These are phyloP conservation scores for Acyrthosiphon pisum DNA, from an alignment of 1,140 invertebrate species.

Conservation along the genomic window DNA sequence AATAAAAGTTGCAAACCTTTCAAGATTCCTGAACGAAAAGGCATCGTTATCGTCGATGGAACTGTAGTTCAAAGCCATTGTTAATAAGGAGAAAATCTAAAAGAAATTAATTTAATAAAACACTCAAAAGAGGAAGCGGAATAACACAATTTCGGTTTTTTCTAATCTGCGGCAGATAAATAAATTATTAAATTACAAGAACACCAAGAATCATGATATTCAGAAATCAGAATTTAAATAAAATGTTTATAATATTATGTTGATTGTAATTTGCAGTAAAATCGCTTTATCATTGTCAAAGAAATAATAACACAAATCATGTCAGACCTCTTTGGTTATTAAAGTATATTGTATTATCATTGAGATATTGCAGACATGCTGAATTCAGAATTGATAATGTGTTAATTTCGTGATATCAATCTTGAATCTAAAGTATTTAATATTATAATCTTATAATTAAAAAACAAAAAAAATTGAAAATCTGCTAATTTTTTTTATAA, in stretches of 20 bases:
- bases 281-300: constrained; percentile 50
- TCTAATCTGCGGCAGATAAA: background rate
- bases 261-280: constrained; percentile 15
- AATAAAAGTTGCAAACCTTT: constrained; percentile 13
- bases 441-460: too few species aligned
- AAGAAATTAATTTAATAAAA: background rate
- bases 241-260: too few species aligned
- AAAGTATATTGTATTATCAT: background rate
- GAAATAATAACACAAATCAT: background rate
- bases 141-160: background rate
- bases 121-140: background rate
- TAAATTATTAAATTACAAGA: background rate
- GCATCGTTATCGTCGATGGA: constrained; percentile 24
- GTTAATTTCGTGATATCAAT: background rate
- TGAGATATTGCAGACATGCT: too few species aligned
- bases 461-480: background rate
- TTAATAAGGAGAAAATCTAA: background rate
- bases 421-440: too few species aligned
- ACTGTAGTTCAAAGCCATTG: constrained; percentile 41
- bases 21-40: constrained; percentile 45
- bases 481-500: background rate
- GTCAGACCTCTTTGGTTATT: background rate
- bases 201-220: too few species aligned
- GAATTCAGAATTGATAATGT: background rate
- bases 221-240: too few species aligned